Percentiles rank a stretch among this genome's conserved stretches.
phyloP scores from a whole-genome alignment of 2,888 invertebrate species.

The Parnassius glacialis region DNA sequence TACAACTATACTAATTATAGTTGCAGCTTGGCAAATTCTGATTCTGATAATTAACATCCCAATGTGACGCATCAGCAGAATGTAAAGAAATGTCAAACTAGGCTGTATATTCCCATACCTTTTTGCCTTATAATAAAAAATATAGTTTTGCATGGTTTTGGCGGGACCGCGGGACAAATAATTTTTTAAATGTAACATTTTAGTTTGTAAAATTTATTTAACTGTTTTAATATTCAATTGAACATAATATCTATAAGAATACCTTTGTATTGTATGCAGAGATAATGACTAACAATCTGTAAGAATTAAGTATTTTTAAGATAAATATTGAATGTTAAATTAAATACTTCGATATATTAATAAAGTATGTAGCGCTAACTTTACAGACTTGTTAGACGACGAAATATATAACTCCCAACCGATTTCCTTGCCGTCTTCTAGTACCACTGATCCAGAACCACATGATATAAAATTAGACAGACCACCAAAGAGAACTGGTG shows the following conservation, averaged over 20 bases:
- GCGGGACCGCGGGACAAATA: neutral
- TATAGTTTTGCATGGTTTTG: neutral
- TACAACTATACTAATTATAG: too few relatives aligned
- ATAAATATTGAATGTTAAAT: neutral
- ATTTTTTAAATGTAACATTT: too few relatives aligned
- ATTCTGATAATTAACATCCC: too few relatives aligned
- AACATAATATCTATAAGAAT: too few relatives aligned
- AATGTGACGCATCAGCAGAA: too few relatives aligned
- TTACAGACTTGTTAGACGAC: slow-evolving; percentile 61
- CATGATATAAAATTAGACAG: slow-evolving; percentile 31
- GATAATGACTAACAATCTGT: too few relatives aligned
- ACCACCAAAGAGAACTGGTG: slow-evolving; percentile 59
- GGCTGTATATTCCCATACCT: too few relatives aligned
- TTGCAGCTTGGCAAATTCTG: too few relatives aligned
- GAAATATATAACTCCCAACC: slow-evolving; percentile 64
- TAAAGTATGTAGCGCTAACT: slow-evolving; percentile 46
- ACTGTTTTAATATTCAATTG: too few relatives aligned
- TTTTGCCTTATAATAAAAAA: neutral
- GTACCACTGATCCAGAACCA: slow-evolving; percentile 25
- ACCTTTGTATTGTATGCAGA: too few relatives aligned
- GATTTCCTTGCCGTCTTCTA: slow-evolving; percentile 52
- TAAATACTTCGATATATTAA: neutral
- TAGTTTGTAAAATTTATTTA: too few relatives aligned
- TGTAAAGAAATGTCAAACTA: too few relatives aligned
- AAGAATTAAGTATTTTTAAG: neutral